Evolutionary conservation across 2,113 vertebrate species (phyloP).

Genomic region (Gymnobelideus leadbeateri): DNA sequence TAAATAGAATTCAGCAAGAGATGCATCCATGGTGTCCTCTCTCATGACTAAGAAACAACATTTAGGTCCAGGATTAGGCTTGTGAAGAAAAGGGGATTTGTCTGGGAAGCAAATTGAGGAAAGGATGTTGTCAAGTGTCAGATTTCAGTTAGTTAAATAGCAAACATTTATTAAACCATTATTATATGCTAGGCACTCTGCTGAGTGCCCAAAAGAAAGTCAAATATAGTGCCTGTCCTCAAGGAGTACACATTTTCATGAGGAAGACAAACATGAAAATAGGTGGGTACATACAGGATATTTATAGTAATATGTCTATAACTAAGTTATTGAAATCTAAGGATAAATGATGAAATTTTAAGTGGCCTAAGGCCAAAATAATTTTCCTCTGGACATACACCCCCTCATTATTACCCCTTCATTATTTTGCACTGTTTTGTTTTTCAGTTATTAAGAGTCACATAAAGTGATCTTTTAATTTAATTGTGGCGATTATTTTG

Average conservation of each 20-base stretch:
- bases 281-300: neutral
- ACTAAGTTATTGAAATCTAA: neutral
- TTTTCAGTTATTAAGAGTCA: neutral
- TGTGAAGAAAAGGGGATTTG: neutral
- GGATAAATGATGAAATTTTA: conserved; percentile 11
- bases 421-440: neutral
- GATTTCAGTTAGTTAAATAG: neutral
- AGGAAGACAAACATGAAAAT: neutral
- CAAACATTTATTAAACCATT: neutral
- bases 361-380: neutral
- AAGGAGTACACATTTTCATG: neutral
- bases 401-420: no score
- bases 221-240: neutral
- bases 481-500: no score
- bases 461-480: neutral
- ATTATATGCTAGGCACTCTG: neutral
- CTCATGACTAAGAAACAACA: neutral
- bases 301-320: neutral
- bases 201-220: neutral
- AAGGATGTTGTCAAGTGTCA: neutral
- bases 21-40: neutral
- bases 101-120: neutral
- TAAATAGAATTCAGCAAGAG: neutral
- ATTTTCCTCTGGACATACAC: neutral
- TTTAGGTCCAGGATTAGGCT: neutral